Evolutionary conservation across 2,113 vertebrate genomes (phyloP).

Genomic region (Cryptoleucopteryx plumbea): DNA sequence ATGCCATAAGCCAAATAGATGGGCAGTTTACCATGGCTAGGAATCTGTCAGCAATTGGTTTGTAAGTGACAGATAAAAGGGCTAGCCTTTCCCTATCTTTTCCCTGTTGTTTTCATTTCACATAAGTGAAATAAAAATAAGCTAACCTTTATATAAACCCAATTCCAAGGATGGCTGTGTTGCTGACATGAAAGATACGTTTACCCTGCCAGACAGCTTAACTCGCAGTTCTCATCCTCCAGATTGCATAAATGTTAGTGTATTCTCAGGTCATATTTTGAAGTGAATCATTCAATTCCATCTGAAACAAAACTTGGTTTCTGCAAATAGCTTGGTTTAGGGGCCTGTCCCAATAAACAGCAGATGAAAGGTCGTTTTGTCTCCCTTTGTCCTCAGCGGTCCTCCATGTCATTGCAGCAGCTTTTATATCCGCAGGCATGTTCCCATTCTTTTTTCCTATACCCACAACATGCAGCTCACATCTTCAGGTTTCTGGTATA

Average conservation of each 20-base stretch:
- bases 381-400: background rate
- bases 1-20: background rate
- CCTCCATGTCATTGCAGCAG: background rate
- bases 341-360: background rate
- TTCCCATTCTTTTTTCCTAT: background rate
- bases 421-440: background rate
- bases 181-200: background rate
- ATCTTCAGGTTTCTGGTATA: background rate
- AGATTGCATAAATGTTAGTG: background rate
- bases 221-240: background rate
- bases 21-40: background rate
- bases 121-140: background rate
- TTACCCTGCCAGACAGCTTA: background rate
- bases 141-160: constrained; percentile 9
- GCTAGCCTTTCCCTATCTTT: background rate
- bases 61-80: background rate
- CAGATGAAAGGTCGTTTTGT: background rate
- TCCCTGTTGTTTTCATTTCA: background rate
- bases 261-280: background rate
- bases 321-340: background rate
- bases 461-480: background rate
- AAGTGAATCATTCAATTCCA: background rate
- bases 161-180: background rate
- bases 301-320: background rate
- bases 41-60: background rate